A percentile compares a stretch with the other conserved stretches of the same genome.
phyloP scores from a whole-genome alignment of 2,797 vertebrate genomes.

The Buceros bicornis region DNA sequence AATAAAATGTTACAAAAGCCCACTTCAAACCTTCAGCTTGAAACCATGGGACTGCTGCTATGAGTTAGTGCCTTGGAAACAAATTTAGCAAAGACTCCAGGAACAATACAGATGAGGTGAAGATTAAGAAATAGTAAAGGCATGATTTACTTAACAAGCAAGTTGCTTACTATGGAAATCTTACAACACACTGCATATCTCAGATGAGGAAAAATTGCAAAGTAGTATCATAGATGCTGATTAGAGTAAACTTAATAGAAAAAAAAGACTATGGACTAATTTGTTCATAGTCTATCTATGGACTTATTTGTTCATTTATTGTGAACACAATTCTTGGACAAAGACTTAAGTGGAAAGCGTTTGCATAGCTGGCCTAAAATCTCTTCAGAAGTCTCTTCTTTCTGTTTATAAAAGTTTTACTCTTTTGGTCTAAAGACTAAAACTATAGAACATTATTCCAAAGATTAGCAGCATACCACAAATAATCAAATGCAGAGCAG shows the following conservation, averaged over 20 bases:
- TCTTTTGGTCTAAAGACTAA: not conserved
- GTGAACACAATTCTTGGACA: not conserved
- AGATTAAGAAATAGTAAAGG: conserved; percentile 18
- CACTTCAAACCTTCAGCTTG: not conserved
- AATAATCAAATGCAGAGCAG: conserved; percentile 26
- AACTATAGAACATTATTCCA: not conserved
- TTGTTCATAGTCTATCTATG: not conserved
- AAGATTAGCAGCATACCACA: not conserved
- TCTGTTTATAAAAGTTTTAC: not conserved
- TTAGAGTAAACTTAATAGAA: not conserved
- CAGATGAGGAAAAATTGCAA: not conserved
- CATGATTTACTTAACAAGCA: not conserved
- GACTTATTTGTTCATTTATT: not conserved
- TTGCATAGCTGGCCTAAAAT: not conserved
- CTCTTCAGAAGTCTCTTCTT: not conserved
- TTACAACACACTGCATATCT: not conserved
- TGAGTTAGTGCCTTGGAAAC: conserved; percentile 9
- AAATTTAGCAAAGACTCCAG: conserved; percentile 20
- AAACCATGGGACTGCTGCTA: conserved; percentile 15
- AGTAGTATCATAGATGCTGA: not conserved
- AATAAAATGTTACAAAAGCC: conserved; percentile 44
- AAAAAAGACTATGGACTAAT: not conserved
- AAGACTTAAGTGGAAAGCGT: not conserved
- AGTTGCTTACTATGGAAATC: not conserved
- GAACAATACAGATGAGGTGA: not conserved